phyloP scores from a whole-genome alignment of 35 echinoderm and acorn worm species.

The Holothuria glaberrima region DNA sequence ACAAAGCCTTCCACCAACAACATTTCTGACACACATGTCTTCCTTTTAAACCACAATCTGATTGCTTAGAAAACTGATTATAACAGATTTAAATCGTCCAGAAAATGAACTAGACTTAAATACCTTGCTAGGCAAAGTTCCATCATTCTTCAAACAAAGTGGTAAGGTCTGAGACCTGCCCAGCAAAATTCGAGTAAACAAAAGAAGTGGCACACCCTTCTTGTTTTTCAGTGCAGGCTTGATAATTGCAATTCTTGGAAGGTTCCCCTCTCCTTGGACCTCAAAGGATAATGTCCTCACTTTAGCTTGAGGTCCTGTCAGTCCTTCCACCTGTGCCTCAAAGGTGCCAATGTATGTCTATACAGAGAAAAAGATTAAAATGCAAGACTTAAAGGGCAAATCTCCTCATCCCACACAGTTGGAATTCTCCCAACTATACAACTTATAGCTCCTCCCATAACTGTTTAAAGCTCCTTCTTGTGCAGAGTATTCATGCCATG shows the following conservation, averaged over 20 bases:
- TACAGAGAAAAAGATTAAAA: not conserved
- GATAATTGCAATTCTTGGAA: constrained; percentile 83
- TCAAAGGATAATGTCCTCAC: constrained; percentile 88
- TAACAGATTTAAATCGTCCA: not conserved
- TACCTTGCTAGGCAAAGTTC: constrained; percentile 98
- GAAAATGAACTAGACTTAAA: not conserved
- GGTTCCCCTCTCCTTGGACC: constrained; percentile 97
- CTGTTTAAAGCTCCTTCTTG: no score
- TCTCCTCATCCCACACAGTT: no score
- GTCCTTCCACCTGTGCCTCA: constrained; percentile 87
- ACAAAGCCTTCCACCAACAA: not conserved
- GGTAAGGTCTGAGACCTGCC: constrained; percentile 81
- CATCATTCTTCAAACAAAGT: constrained; percentile 92
- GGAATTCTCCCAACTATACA: no score
- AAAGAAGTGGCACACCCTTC: constrained; percentile 86
- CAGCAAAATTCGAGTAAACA: constrained; percentile 81
- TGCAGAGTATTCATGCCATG: no score
- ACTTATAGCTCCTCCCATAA: no score
- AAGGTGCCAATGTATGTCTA: constrained; percentile 92
- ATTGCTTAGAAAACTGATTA: not conserved
- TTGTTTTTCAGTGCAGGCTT: constrained; percentile 95
- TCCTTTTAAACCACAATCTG: no score
- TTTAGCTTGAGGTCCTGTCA: constrained; percentile 85
- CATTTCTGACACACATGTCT: not conserved
- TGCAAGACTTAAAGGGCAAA: not conserved